A percentile compares a stretch with the other conserved stretches of the same genome.
These are phyloP conservation scores for Amphiprion percula DNA, from an alignment of 2,113 vertebrate species.

Conservation along the genomic window DNA sequence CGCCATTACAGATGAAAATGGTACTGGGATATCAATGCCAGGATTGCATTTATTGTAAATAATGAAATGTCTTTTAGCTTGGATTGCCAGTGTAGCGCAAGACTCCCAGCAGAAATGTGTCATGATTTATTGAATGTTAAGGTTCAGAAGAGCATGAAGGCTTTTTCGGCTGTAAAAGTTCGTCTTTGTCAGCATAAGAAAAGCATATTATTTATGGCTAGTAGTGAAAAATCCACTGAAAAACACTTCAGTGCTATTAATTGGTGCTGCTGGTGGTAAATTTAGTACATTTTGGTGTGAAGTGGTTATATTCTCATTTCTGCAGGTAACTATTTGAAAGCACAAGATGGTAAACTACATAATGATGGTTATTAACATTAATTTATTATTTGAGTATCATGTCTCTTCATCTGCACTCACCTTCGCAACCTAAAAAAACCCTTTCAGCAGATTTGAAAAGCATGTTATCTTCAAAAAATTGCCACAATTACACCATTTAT, in stretches of 20 bases:
- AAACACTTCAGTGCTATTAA: background rate
- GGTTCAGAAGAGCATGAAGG: slow-evolving; percentile 6
- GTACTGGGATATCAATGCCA: slow-evolving; percentile 24
- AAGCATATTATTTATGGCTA: background rate
- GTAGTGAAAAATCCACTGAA: background rate
- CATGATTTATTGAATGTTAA: slow-evolving; percentile 50
- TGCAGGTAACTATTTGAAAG: background rate
- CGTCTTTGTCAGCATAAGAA: slow-evolving; percentile 13
- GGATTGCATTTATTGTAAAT: slow-evolving; percentile 47
- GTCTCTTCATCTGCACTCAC: too few species aligned
- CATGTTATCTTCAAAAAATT: too few species aligned
- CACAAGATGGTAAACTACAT: background rate
- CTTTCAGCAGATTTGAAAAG: too few species aligned
- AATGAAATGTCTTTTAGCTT: slow-evolving; percentile 22
- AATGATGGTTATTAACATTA: background rate
- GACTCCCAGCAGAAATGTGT: slow-evolving; percentile 26
- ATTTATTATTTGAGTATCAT: too few species aligned
- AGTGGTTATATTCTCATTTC: background rate
- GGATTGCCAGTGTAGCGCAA: slow-evolving; percentile 24
- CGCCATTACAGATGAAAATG: slow-evolving; percentile 19
- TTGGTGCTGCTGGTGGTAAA: background rate
- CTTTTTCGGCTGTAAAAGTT: slow-evolving; percentile 5
- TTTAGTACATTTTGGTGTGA: background rate
- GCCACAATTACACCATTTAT: too few species aligned
- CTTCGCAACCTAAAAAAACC: too few species aligned